Percentiles rank a stretch among this genome's conserved stretches.
phyloP scores from a whole-genome alignment of 2,113 vertebrate genomes.

The Porphyrio hochstetteri region DNA sequence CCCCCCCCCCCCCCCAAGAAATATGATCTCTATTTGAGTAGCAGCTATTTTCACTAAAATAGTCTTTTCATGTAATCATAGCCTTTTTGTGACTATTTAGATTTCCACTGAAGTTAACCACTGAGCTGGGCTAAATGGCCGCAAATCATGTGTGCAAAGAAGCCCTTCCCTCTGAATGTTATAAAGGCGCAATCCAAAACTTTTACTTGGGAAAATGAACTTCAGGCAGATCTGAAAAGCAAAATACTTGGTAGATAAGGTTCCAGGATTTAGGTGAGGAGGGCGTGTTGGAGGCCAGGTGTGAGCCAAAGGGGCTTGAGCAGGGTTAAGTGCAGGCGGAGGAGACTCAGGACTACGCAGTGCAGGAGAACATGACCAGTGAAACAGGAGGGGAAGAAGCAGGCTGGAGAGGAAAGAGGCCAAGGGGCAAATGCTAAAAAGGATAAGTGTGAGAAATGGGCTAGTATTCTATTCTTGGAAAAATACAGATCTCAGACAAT shows the following conservation, averaged over 20 bases:
- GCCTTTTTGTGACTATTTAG: slow-evolving; percentile 43
- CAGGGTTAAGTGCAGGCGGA: not conserved
- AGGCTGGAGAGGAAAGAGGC: not conserved
- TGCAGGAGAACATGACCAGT: not conserved
- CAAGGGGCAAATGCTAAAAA: not conserved
- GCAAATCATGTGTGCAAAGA: not conserved
- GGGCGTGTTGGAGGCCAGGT: not conserved
- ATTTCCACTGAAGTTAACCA: slow-evolving; percentile 19
- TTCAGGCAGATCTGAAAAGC: not conserved
- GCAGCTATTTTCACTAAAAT: slow-evolving; percentile 39
- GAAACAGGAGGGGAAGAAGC: not conserved
- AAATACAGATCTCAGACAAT: not conserved
- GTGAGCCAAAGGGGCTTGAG: not conserved
- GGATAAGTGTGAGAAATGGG: not conserved
- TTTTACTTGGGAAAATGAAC: not conserved
- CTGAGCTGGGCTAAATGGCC: not conserved
- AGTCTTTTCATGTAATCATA: slow-evolving; percentile 35
- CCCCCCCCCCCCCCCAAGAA: not conserved
- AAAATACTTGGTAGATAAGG: not conserved
- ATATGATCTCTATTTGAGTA: slow-evolving; percentile 25
- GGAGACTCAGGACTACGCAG: not conserved
- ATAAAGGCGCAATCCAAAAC: not conserved
- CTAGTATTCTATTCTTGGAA: not conserved
- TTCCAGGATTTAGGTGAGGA: not conserved
- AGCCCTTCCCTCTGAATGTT: not conserved